These are phyloP conservation scores for Salticus scenicus DNA, from an alignment of 2,888 invertebrate genomes.

Conservation along the genomic window DNA sequence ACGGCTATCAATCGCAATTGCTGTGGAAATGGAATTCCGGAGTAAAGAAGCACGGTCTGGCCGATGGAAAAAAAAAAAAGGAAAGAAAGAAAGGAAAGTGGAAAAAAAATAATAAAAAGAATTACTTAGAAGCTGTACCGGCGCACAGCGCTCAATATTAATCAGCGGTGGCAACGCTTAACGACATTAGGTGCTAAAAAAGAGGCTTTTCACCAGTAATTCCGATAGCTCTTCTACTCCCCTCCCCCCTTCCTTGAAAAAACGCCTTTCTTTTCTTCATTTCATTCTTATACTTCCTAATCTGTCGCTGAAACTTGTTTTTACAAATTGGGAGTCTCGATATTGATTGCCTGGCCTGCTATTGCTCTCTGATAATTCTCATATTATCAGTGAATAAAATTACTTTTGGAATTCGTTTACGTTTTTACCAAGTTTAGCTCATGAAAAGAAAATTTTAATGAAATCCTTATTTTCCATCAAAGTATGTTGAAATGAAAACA, in stretches of 20 bases:
- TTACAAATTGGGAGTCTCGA: conserved; percentile 57
- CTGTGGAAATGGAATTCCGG: conserved; percentile 49
- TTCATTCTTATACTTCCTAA: conserved; percentile 53
- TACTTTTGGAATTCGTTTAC: conserved; percentile 51
- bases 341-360: conserved; percentile 48
- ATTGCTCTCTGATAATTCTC: conserved; percentile 47
- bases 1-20: conserved; percentile 61
- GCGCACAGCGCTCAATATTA: conserved; percentile 56
- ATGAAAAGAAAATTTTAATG: conserved; percentile 31
- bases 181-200: conserved; percentile 63
- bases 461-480: conserved; percentile 52
- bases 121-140: conserved; percentile 19
- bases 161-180: conserved; percentile 60
- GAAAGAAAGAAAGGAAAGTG: conserved; percentile 22
- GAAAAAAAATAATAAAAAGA: too few species aligned
- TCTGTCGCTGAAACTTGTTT: conserved; percentile 62
- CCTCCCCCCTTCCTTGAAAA: conserved; percentile 1
- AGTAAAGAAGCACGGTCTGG: conserved; percentile 40
- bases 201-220: conserved; percentile 58
- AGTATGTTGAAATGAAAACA: conserved; percentile 10
- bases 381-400: conserved; percentile 64
- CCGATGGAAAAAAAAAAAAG: conserved; percentile 6
- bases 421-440: conserved; percentile 28
- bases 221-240: conserved; percentile 46
- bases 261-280: conserved; percentile 17